Evolutionary conservation across 2,113 vertebrate species (phyloP).

Genomic region (Sinocyclocheilus anshuiensis): DNA sequence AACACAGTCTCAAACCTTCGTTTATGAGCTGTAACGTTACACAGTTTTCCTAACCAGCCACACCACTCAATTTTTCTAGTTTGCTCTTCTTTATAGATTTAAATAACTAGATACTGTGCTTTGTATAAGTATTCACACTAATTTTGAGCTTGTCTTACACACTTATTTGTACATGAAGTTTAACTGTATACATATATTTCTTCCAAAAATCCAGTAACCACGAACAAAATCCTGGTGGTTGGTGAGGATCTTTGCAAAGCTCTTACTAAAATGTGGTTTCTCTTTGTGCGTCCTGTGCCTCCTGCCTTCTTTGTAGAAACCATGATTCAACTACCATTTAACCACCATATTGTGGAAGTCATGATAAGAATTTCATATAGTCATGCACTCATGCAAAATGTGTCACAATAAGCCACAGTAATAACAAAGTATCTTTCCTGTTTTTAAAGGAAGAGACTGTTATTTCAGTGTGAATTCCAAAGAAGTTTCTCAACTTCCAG

Average conservation of each 20-base stretch:
- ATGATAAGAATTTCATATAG: conserved; percentile 3
- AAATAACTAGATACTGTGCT: neutral
- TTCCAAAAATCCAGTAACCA: neutral
- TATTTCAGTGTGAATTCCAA: conserved; percentile 2
- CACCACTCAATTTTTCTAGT: neutral
- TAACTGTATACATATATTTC: neutral
- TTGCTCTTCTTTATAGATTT: neutral
- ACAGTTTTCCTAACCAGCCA: neutral
- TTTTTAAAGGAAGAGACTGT: neutral
- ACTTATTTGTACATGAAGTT: neutral
- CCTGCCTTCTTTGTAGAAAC: neutral
- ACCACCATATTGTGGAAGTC: neutral
- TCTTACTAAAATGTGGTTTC: neutral
- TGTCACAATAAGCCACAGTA: conserved; percentile 3
- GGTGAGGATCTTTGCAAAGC: neutral
- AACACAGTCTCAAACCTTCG: neutral
- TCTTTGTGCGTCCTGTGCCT: neutral
- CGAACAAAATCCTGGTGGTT: neutral
- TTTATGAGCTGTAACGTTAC: neutral
- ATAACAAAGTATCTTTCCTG: neutral
- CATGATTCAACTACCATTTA: neutral
- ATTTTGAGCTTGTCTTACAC: too few species aligned
- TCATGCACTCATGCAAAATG: conserved; percentile 1
- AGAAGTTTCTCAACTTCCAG: neutral
- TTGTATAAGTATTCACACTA: neutral